Base-by-base conservation (phyloP, 2,113 vertebrate species). In the Bubo blakistoni region DNA sequence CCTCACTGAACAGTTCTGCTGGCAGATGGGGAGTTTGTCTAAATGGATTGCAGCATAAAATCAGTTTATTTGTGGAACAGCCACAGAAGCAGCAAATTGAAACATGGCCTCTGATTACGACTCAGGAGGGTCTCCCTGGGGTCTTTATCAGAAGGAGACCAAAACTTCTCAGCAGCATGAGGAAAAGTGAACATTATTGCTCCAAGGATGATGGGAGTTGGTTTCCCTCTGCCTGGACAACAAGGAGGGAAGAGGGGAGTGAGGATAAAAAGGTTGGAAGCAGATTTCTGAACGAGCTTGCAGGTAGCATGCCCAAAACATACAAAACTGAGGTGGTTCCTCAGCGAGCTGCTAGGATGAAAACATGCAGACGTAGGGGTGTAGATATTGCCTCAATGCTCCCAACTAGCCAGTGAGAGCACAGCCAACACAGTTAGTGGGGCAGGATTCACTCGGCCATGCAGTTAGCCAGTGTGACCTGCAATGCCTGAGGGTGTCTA, bases 41-140 rank as follows among this genome's bases (percentile, higher is more conserved):
- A 61, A 2, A 92, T 24, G 86, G 71, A 79, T 63, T 32, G 47
- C 51, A 26, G 30, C 71, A 71, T 47, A 76, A 95, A 94, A 84
- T 80, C 94, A 80, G 86, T 85, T 96, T 91, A 51, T 87, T 91
- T 3, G 7, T 61, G 70, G 61, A 82, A 86, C 34, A 65, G 79
- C 66, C 67, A 44, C 74, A 24, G 76, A 70, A 58, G 40, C 47
- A 61, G 73, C 36, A 34, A 72, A 85, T 72, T 61, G 19, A 81
- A 86, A 79, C 16, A 3, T 0, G 3, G n/a, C 51, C 52, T 74
- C 42, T 3, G 4, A 49, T 81, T 70, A 78, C 1, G 0, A 70
- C n/a, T 62, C 42, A 7, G 32, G n/a, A 82, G 17, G n/a, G 55
- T 73, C 54, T 86, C 94, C 7, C 49, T 30, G n/a, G 61, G 44